A percentile compares a stretch with the other conserved stretches of the same genome.
These are phyloP conservation scores for Macrophya annulata DNA, from an alignment of 2,888 invertebrate genomes.

Conservation along the genomic window DNA sequence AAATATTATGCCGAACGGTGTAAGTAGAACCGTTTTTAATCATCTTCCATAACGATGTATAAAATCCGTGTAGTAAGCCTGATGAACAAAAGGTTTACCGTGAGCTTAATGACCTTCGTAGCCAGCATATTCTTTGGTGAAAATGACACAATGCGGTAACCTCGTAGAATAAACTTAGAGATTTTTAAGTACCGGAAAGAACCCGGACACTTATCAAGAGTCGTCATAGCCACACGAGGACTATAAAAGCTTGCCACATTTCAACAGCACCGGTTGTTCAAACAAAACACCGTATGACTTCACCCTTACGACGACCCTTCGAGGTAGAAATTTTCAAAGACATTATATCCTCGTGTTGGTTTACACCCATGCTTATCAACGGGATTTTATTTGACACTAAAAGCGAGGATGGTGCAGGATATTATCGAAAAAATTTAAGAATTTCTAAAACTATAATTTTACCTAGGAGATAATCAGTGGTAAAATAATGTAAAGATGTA, in stretches of 20 bases:
- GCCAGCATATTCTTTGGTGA: not conserved
- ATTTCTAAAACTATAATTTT: not conserved
- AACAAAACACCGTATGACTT: constrained; percentile 22
- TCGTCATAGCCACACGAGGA: constrained; percentile 47
- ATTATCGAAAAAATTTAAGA: not conserved
- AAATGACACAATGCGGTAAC: constrained; percentile 2
- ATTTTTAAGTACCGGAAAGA: constrained; percentile 38
- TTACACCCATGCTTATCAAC: not conserved
- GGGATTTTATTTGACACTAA: not conserved
- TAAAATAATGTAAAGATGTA: not conserved
- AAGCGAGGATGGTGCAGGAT: not conserved
- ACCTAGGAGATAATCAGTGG: not conserved
- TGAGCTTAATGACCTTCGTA: not conserved
- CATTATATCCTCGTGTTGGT: not conserved
- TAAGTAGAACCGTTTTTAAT: not conserved
- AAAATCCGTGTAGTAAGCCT: not conserved
- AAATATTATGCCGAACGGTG: not conserved
- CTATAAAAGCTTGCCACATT: constrained; percentile 38
- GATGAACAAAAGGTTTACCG: not conserved
- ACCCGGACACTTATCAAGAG: constrained; percentile 34
- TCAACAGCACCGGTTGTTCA: not conserved
- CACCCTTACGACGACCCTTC: not conserved
- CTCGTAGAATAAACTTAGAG: not conserved
- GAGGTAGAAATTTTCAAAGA: not conserved
- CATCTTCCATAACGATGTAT: not conserved